phyloP scores from a whole-genome alignment of 2,797 vertebrate species.

The Natrix natrix region DNA sequence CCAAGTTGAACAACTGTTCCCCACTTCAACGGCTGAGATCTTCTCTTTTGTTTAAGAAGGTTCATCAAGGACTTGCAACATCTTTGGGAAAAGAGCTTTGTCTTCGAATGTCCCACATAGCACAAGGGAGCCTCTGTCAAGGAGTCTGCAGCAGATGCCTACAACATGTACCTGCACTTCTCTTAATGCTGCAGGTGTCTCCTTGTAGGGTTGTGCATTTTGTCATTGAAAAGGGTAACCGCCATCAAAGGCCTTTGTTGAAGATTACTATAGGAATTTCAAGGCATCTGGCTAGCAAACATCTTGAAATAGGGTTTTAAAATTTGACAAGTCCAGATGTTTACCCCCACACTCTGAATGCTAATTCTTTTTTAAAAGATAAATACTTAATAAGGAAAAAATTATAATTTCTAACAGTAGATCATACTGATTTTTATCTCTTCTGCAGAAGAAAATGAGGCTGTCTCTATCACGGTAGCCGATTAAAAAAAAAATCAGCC shows the following conservation, averaged over 20 bases:
- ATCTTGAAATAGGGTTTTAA: constrained; percentile 16
- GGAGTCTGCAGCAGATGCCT: constrained; percentile 25
- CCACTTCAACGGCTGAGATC: not conserved
- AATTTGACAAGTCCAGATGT: constrained; percentile 7
- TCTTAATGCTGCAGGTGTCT: constrained; percentile 43
- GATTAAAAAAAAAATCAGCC: not conserved
- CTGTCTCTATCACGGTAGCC: not conserved
- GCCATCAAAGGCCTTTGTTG: constrained; percentile 42
- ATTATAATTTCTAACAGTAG: constrained; percentile 12
- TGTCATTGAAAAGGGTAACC: constrained; percentile 16
- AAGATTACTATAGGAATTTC: constrained; percentile 6
- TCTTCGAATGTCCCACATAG: constrained; percentile 19
- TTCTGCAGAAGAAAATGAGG: not conserved
- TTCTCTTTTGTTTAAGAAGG: not conserved
- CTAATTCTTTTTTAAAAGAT: not conserved
- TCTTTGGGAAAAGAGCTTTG: constrained; percentile 18
- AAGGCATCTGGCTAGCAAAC: not conserved
- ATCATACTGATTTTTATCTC: not conserved
- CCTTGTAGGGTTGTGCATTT: constrained; percentile 34
- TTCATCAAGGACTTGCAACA: constrained; percentile 14
- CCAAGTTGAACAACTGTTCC: not conserved
- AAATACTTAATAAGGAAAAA: not conserved
- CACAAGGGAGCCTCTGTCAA: constrained; percentile 43
- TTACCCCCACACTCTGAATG: not conserved
- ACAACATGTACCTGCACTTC: constrained; percentile 40